Evolutionary conservation across 2,113 vertebrate species (phyloP).

Genomic region (Turnix velox): DNA sequence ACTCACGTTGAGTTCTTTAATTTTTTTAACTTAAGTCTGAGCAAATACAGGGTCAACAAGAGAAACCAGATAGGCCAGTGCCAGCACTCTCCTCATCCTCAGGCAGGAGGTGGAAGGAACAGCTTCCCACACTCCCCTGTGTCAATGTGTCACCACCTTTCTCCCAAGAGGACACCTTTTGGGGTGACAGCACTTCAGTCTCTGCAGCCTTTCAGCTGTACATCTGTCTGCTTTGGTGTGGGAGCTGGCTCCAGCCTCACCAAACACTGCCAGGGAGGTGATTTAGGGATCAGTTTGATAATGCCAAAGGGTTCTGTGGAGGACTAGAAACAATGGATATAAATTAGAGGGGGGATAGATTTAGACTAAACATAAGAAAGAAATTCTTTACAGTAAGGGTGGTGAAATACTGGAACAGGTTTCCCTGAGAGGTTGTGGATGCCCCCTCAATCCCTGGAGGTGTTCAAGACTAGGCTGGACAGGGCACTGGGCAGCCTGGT

Average conservation of each 20-base stretch:
- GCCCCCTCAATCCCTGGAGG: no score
- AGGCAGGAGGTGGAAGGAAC: accelerated
- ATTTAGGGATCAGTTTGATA: not conserved
- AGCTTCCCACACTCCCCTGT: not conserved
- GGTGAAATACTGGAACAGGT: no score
- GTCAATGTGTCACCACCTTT: not conserved
- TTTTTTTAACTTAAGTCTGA: not conserved
- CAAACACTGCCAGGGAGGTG: not conserved
- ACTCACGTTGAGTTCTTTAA: not conserved
- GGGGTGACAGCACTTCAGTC: not conserved
- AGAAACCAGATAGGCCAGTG: not conserved
- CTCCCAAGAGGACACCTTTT: not conserved
- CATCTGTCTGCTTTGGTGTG: not conserved
- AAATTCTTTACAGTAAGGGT: no score
- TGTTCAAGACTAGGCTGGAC: no score
- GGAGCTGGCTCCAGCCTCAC: not conserved
- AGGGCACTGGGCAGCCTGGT: no score
- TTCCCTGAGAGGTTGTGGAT: no score
- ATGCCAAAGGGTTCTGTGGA: no score
- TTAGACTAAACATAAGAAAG: no score
- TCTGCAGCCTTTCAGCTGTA: accelerated
- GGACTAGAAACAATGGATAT: no score
- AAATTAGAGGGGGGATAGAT: no score
- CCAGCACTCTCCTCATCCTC: not conserved
- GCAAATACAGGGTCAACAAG: not conserved